These are phyloP conservation scores for Paratilapia polleni DNA, from an alignment of 2,113 vertebrate genomes.

Conservation along the genomic window DNA sequence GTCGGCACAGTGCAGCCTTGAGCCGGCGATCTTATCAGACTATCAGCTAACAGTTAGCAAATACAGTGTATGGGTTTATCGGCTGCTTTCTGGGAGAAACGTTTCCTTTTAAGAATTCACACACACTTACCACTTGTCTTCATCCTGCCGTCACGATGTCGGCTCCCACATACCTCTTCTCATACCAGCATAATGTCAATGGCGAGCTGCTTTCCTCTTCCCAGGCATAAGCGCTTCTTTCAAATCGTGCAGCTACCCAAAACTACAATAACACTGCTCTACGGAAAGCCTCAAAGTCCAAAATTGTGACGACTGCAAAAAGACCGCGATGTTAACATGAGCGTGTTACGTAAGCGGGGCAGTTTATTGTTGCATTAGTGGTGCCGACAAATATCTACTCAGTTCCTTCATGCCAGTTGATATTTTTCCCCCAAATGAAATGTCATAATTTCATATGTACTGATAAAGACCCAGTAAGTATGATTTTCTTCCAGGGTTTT, in stretches of 20 bases:
- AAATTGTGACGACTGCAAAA: background rate
- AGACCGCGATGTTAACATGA: background rate
- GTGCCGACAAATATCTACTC: background rate
- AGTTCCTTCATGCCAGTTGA: background rate
- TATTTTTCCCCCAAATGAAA: background rate
- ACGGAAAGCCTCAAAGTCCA: slow-evolving; percentile 50
- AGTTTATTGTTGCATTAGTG: background rate
- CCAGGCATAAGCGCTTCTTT: too few species aligned
- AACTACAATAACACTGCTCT: background rate
- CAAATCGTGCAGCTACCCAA: rapidly evolving
- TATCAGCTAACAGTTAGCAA: slow-evolving; percentile 13
- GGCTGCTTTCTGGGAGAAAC: background rate
- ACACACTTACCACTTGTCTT: slow-evolving; percentile 40
- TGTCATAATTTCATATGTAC: background rate
- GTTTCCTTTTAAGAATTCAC: background rate
- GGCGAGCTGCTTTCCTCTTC: background rate
- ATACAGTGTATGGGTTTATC: background rate
- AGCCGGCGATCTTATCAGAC: background rate
- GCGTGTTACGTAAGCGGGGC: background rate
- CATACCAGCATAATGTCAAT: background rate
- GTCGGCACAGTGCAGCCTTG: background rate
- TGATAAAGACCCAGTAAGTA: too few species aligned
- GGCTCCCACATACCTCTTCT: background rate
- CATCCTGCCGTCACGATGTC: slow-evolving; percentile 34
- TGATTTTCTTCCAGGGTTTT: too few species aligned